Evolutionary conservation across 2,113 vertebrate genomes (phyloP).

Genomic region (Alouatta palliata): DNA sequence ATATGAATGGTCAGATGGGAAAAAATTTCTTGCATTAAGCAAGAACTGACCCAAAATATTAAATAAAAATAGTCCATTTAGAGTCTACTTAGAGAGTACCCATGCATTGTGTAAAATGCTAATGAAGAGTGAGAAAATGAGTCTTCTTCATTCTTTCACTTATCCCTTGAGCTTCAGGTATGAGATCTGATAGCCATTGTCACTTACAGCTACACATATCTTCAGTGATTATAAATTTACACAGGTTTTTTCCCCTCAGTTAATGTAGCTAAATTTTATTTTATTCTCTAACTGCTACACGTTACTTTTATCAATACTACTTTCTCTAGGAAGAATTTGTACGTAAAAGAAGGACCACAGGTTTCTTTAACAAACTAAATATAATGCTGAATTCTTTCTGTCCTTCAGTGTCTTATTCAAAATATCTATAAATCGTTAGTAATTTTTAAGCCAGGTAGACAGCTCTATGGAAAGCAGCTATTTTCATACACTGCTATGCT

Average conservation of each 20-base stretch:
- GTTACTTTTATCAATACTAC: constrained; percentile 22
- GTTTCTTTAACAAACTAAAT: constrained; percentile 28
- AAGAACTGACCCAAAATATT: not conserved
- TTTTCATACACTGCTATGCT: constrained; percentile 38
- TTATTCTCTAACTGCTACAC: constrained; percentile 25
- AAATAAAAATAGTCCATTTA: constrained; percentile 5
- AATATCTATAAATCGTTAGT: not conserved
- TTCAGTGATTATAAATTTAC: not conserved
- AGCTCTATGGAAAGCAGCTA: constrained; percentile 18
- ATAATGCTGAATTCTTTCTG: not conserved
- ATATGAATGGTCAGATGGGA: not conserved
- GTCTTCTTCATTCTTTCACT: not conserved
- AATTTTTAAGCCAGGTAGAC: constrained; percentile 57
- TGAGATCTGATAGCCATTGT: not conserved
- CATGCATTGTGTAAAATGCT: not conserved
- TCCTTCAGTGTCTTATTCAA: constrained; percentile 23
- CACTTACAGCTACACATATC: not conserved
- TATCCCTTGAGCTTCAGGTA: not conserved
- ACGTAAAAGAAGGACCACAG: constrained; percentile 19
- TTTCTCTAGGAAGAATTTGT: constrained; percentile 32
- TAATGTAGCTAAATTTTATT: constrained; percentile 2
- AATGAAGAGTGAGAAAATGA: not conserved
- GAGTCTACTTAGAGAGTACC: not conserved
- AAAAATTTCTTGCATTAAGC: not conserved
- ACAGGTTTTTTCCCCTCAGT: not conserved